Percentiles rank a stretch among this genome's conserved stretches.
Conservation (phyloP, 2,888 invertebrate species). For the Ceraclea dissimilis region DNA sequence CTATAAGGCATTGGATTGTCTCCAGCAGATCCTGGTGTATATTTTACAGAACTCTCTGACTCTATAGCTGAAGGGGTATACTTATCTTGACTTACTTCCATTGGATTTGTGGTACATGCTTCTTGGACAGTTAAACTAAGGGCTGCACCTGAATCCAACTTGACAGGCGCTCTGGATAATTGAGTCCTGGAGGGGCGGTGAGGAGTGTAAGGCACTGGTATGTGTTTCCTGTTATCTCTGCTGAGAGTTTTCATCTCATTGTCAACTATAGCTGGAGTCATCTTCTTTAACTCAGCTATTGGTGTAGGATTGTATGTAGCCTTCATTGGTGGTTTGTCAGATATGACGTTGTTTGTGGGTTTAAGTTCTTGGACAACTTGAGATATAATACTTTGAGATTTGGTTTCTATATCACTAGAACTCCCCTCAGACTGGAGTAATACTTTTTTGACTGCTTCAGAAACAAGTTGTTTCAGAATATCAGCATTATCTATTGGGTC, state of each 20-base stretch:
- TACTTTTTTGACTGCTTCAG: conserved; percentile 46
- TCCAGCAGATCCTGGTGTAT: conserved; percentile 13
- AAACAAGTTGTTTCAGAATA: conserved; percentile 51
- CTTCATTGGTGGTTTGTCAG: conserved; percentile 28
- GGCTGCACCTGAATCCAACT: not conserved
- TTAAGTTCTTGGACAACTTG: conserved; percentile 32
- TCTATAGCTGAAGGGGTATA: conserved; percentile 11
- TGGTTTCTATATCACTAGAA: conserved; percentile 20
- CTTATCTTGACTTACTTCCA: conserved; percentile 6
- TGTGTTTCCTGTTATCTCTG: conserved; percentile 36
- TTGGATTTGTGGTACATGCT: not conserved
- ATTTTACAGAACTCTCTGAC: conserved; percentile 7
- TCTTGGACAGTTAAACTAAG: not conserved
- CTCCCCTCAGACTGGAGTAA: conserved; percentile 8
- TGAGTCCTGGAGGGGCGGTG: conserved; percentile 34
- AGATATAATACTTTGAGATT: conserved; percentile 40
- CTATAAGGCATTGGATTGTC: conserved; percentile 16
- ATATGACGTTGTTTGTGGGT: conserved; percentile 8
- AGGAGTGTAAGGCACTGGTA: conserved; percentile 48
- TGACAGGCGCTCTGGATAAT: conserved; percentile 8
- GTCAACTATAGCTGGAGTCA: conserved; percentile 30
- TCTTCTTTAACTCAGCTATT: conserved; percentile 52
- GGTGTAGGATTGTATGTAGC: conserved; percentile 58
- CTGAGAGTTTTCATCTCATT: conserved; percentile 30
- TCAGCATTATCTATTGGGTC: conserved; percentile 44